Evolutionary conservation across 2,888 invertebrate genomes (phyloP).

Genomic region (Acronicta leporina): DNA sequence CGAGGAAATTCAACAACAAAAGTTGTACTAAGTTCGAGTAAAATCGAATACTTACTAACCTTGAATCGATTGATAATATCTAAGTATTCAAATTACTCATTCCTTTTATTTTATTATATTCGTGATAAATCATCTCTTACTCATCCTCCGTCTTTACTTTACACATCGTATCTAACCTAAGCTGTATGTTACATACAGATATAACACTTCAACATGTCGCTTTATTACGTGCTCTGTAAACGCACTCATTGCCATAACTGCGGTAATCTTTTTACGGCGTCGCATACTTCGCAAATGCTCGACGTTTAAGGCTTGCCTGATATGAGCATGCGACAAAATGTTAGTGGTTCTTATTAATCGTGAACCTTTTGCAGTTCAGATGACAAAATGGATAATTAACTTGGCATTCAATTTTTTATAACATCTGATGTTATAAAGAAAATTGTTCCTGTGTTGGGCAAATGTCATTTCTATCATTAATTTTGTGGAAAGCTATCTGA

Average conservation of each 20-base stretch:
- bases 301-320: conserved; percentile 34
- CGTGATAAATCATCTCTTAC: background rate
- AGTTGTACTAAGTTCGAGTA: too few relatives aligned
- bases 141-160: background rate
- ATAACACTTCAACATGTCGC: conserved; percentile 40
- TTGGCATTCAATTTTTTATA: background rate
- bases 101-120: too few relatives aligned
- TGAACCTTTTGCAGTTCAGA: background rate
- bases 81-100: too few relatives aligned
- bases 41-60: too few relatives aligned
- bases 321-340: conserved; percentile 4
- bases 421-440: too few relatives aligned
- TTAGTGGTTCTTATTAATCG: background rate
- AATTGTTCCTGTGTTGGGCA: too few relatives aligned
- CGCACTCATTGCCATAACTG: conserved; percentile 47
- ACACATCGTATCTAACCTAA: background rate
- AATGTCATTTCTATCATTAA: too few relatives aligned
- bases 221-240: conserved; percentile 61
- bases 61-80: too few relatives aligned
- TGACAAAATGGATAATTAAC: background rate
- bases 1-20: too few relatives aligned
- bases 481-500: too few relatives aligned
- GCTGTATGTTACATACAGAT: conserved; percentile 23
- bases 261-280: conserved; percentile 42
- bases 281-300: conserved; percentile 53